These are phyloP conservation scores for Megalonaias nervosa DNA, from an alignment of 1,140 invertebrate species.

Conservation along the genomic window DNA sequence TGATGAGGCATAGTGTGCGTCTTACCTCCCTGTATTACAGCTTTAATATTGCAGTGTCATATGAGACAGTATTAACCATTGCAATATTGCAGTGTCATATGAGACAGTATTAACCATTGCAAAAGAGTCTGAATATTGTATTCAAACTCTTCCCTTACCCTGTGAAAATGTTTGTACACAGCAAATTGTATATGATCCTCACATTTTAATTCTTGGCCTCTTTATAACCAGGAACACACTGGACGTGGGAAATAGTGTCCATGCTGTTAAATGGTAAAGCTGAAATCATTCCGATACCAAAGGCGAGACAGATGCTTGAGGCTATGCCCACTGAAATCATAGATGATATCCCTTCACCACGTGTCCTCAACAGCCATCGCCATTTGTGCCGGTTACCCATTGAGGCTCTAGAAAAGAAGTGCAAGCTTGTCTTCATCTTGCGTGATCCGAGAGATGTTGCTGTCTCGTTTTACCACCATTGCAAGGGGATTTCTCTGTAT, in stretches of 20 bases:
- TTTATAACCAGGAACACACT: constrained; percentile 39
- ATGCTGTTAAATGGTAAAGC: constrained; percentile 33
- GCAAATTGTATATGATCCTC: no score
- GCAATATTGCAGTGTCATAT: no score
- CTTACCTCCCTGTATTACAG: no score
- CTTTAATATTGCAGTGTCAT: no score
- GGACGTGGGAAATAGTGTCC: constrained; percentile 40
- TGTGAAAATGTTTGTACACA: no score
- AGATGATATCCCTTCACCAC: constrained; percentile 24
- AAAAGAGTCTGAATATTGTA: no score
- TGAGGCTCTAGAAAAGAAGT: constrained; percentile 27
- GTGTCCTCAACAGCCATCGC: constrained; percentile 45
- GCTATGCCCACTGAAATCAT: constrained; percentile 13
- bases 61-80: no score
- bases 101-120: no score
- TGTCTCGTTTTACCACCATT: constrained; percentile 45
- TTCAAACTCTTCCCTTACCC: no score
- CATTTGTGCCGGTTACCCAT: constrained; percentile 9
- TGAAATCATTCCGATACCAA: constrained; percentile 13
- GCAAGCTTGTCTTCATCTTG: constrained; percentile 34
- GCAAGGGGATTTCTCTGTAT: constrained; percentile 1
- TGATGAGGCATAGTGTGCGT: no score
- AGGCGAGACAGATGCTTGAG: constrained; percentile 35
- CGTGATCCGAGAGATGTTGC: constrained; percentile 47
- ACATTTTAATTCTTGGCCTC: no score